These are phyloP conservation scores for Sylvilagus floridanus DNA, from an alignment of 2,797 vertebrate species.

Conservation along the genomic window DNA sequence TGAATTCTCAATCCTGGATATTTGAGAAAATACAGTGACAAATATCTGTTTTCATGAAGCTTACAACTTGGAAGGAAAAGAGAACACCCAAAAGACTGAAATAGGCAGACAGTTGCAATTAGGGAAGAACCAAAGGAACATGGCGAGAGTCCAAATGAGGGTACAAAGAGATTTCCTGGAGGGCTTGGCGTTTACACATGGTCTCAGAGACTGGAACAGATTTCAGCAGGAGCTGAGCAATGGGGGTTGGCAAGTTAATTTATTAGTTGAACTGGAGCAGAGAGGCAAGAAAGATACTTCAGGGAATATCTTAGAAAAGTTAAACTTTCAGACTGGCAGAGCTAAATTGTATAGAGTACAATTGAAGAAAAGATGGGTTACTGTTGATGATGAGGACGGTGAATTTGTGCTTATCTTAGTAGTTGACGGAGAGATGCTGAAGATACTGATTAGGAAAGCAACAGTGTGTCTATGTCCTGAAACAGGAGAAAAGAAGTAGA, in stretches of 20 bases:
- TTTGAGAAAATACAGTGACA: neutral
- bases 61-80: neutral
- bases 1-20: neutral
- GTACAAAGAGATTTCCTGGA: too few relatives aligned
- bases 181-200: neutral
- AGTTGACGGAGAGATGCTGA: neutral
- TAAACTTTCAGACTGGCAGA: neutral
- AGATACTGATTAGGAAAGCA: neutral
- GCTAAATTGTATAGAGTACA: neutral
- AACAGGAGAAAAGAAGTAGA: neutral
- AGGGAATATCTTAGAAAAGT: neutral
- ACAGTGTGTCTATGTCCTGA: neutral
- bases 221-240: neutral
- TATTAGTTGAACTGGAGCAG: neutral
- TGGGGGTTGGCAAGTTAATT: neutral
- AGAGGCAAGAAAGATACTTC: neutral
- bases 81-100: neutral
- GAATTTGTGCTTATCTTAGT: neutral
- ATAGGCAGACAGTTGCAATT: neutral
- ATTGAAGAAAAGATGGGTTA: neutral
- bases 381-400: neutral
- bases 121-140: neutral
- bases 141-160: accelerated
- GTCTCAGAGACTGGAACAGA: neutral
- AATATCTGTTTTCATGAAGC: neutral